These are phyloP conservation scores for Parazoanthus swiftii DNA, from an alignment of 92 coral and sea anemone species.

Conservation along the genomic window DNA sequence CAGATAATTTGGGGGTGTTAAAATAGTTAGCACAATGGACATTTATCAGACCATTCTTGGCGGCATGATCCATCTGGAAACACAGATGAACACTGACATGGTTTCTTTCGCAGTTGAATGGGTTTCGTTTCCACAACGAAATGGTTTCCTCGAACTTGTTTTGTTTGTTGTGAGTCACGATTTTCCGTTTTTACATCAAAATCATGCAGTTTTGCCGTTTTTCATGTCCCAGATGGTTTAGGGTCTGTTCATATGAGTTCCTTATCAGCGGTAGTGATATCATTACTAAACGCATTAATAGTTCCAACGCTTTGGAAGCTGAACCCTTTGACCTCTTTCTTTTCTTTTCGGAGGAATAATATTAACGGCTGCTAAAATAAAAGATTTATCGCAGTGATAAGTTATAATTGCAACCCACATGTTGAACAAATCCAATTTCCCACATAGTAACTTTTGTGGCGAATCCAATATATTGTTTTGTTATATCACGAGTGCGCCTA, in stretches of 20 bases:
- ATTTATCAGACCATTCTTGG: slow-evolving; percentile 31
- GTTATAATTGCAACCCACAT: slow-evolving; percentile 5
- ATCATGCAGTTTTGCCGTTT: slow-evolving; percentile 6
- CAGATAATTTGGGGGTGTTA: slow-evolving; percentile 42
- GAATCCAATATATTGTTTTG: background rate
- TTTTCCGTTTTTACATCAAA: background rate
- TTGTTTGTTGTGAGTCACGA: background rate
- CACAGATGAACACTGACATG: slow-evolving; percentile 25
- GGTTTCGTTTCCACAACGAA: slow-evolving; percentile 1
- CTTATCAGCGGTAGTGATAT: slow-evolving; percentile 31
- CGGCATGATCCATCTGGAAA: slow-evolving; percentile 41
- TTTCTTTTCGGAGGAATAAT: background rate
- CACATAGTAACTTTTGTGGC: background rate
- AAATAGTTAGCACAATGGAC: slow-evolving; percentile 39
- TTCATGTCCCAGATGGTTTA: slow-evolving; percentile 43
- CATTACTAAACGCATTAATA: slow-evolving; percentile 11
- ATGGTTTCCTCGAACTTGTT: background rate
- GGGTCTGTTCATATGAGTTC: background rate
- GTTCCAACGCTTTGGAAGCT: slow-evolving; percentile 2
- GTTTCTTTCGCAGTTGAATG: slow-evolving; percentile 21
- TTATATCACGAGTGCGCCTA: too few species aligned
- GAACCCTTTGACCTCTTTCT: slow-evolving; percentile 24
- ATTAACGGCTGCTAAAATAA: slow-evolving; percentile 29
- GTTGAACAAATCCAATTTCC: slow-evolving; percentile 13
- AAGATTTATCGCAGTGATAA: slow-evolving; percentile 31